Base-by-base conservation (phyloP, 2,113 vertebrate genomes). In the Sprattus sprattus region DNA sequence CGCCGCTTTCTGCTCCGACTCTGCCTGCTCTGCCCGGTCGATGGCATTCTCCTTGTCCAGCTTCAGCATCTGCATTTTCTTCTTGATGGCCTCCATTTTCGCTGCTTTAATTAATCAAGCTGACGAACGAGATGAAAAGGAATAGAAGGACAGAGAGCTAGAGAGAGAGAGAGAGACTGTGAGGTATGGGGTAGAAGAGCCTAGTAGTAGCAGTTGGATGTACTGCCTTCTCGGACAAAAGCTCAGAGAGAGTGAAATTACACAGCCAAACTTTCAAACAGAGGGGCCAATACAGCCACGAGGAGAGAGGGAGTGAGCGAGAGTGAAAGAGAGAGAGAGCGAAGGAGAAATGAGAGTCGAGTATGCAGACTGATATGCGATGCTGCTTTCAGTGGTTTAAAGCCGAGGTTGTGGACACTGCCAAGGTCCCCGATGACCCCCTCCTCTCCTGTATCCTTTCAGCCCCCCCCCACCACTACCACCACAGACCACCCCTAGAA, bases 21-120 rank as follows among this genome's bases (percentile, higher is more conserved):
- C 98, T 0, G 97, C 96, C 93, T 97, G 97, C 85, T 99, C 97
- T 0, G 98, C 97, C 10, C 97, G 93, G 93, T 99, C 97, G 1
- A 98, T 95, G 93, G 98, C 97, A 0, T 97, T 98, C 94, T 99
- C 97, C 93, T 97, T 99, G 94, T 99, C 98, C 91, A 98, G 44
- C 91, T 98, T 99, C 91, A 98, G 92, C 97, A 99, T 99, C 95
- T 99, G 97, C 98, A 99, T 99, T 95, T 99, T 99, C 94, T 99
- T 99, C 95, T 98, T 99, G 93, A 99, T 99, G 89, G 98, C 98
- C 90, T 99, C 98, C 98, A 99, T 99, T 92, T 89, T 91, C 92
- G 88, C 85, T 57, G 1, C 52, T 75, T 86, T 64, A 7, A 60
- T 89, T 20, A 49, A 2, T 90, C 22, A 22, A 18, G 7, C 9